Evolutionary conservation across 2,888 invertebrate genomes (phyloP).

Genomic region (Sialis fuliginosa): DNA sequence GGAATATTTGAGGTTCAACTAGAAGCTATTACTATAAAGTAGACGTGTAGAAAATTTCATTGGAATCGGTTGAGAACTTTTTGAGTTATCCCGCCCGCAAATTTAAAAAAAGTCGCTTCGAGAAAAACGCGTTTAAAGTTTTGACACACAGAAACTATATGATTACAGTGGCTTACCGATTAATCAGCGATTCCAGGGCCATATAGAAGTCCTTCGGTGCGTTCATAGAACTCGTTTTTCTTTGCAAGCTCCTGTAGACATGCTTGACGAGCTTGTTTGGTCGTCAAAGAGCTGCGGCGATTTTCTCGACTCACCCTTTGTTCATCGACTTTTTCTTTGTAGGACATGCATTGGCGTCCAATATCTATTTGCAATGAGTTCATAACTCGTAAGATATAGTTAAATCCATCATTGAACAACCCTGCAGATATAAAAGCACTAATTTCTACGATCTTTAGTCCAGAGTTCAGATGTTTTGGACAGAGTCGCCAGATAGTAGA

Average conservation of each 20-base stretch:
- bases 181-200: constrained; percentile 7
- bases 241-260: not conserved
- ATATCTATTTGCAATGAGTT: not conserved
- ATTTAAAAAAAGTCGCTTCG: constrained; percentile 1
- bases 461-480: constrained; percentile 10
- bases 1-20: too few species aligned
- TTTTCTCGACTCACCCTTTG: not conserved
- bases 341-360: constrained; percentile 1
- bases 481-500: constrained; percentile 10
- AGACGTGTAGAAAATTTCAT: too few species aligned
- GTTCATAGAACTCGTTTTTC: not conserved
- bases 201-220: constrained; percentile 5
- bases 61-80: too few species aligned
- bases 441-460: constrained; percentile 10
- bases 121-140: constrained; percentile 6
- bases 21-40: too few species aligned
- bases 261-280: too few species aligned
- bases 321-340: constrained; percentile 1
- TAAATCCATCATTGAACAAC: constrained; percentile 5
- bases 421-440: constrained; percentile 7
- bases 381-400: constrained; percentile 2
- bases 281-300: too few species aligned
- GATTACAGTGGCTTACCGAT: constrained; percentile 2
- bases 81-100: not conserved
- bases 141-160: not conserved